These are phyloP conservation scores for Alaudala cheleensis DNA, from an alignment of 2,113 vertebrate species.

Conservation along the genomic window DNA sequence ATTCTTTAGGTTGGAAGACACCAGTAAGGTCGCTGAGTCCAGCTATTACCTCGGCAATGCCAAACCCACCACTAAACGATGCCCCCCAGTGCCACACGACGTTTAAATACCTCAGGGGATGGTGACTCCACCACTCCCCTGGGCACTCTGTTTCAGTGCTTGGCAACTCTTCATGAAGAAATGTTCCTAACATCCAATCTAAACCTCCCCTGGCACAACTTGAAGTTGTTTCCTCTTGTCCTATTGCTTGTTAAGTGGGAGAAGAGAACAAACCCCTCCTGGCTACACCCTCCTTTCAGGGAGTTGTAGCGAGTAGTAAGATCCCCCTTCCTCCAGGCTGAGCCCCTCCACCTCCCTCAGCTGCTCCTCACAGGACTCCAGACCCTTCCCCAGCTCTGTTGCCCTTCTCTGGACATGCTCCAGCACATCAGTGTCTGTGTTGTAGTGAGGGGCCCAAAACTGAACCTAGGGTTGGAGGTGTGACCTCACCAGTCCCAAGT, in stretches of 20 bases:
- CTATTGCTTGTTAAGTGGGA: background rate
- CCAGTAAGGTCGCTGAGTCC: background rate
- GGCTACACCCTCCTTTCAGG: background rate
- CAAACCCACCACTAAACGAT: background rate
- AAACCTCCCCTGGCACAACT: background rate
- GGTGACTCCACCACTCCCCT: background rate
- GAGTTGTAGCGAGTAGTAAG: background rate
- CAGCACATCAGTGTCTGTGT: background rate
- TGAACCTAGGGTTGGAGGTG: background rate
- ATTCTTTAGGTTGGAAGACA: background rate
- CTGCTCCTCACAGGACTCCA: background rate
- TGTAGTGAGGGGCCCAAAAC: background rate
- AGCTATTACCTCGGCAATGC: background rate
- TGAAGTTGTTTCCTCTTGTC: background rate
- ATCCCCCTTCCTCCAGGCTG: background rate
- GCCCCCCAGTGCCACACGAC: rapidly evolving
- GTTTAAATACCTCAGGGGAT: background rate
- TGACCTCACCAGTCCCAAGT: background rate
- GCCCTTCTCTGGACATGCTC: background rate
- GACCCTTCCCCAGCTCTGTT: background rate
- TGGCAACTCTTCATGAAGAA: background rate
- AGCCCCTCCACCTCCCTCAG: background rate
- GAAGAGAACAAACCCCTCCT: background rate
- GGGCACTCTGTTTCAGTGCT: background rate
- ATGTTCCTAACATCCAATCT: background rate